Percentiles rank a stretch among this genome's conserved stretches.
Evolutionary conservation across 2,888 invertebrate genomes (phyloP).

Genomic region (Acleris cristana): DNA sequence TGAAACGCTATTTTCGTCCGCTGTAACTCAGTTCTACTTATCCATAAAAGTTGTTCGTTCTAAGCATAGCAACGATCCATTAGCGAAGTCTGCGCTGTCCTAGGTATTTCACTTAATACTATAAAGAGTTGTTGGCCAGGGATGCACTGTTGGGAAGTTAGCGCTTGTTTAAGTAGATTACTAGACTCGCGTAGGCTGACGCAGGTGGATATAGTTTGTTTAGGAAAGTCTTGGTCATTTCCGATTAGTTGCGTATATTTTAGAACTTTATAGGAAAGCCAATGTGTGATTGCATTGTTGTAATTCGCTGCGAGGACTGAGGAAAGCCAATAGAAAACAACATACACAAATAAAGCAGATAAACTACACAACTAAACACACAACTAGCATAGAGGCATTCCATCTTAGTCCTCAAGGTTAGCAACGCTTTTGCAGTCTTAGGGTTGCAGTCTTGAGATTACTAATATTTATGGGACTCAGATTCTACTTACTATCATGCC

Average conservation of each 20-base stretch:
- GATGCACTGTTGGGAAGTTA: constrained; percentile 67
- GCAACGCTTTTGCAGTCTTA: no score
- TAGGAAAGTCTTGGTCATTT: constrained; percentile 34
- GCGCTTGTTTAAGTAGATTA: constrained; percentile 50
- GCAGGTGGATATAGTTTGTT: constrained; percentile 49
- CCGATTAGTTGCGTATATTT: constrained; percentile 18
- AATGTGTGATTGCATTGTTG: no score
- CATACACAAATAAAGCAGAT: no score
- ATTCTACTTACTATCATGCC: no score
- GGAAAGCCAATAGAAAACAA: no score
- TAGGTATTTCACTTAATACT: constrained; percentile 75
- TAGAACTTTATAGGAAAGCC: no score
- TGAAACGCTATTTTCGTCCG: constrained; percentile 69
- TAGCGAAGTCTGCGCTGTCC: constrained; percentile 75
- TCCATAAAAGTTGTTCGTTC: constrained; percentile 74
- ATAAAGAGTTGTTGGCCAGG: constrained; percentile 73
- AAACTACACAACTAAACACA: no score
- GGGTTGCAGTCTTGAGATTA: no score
- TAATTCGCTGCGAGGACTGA: no score
- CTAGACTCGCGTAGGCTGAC: constrained; percentile 32
- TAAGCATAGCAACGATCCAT: constrained; percentile 79
- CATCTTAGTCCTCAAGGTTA: no score
- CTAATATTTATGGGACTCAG: no score
- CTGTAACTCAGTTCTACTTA: constrained; percentile 75
- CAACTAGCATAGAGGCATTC: no score